phyloP scores from a whole-genome alignment of 2,113 vertebrate species.

The Xenopus tropicalis region UCB_Xtro_10.0 CM004450.2:40456001-40456500 shows the following conservation, averaged over 20 bases:
- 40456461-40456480: conserved; percentile 75
- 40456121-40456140: conserved; percentile 62
- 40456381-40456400: conserved; percentile 80
- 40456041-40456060: too few species aligned
- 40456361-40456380: conserved; percentile 75
- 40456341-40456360: conserved; percentile 71
- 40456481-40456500: conserved; percentile 70
- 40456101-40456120: too few species aligned
- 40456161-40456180: conserved; percentile 78
- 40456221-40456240: conserved; percentile 80
- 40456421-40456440: conserved; percentile 86
- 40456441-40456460: conserved; percentile 72
- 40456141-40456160: conserved; percentile 82
- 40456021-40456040: too few species aligned
- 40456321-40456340: conserved; percentile 35
- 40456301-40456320: rapidly evolving
- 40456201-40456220: conserved; percentile 79
- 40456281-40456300: conserved; percentile 26
- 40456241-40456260: conserved; percentile 81
- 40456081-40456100: too few species aligned
- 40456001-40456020: too few species aligned
- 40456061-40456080: too few species aligned
- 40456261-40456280: conserved; percentile 72
- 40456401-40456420: conserved; percentile 83
- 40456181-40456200: conserved; percentile 79